A percentile compares a stretch with the other conserved stretches of the same genome.
Conservation (phyloP, 2,888 invertebrate species). For the Apodemia duryi region DNA sequence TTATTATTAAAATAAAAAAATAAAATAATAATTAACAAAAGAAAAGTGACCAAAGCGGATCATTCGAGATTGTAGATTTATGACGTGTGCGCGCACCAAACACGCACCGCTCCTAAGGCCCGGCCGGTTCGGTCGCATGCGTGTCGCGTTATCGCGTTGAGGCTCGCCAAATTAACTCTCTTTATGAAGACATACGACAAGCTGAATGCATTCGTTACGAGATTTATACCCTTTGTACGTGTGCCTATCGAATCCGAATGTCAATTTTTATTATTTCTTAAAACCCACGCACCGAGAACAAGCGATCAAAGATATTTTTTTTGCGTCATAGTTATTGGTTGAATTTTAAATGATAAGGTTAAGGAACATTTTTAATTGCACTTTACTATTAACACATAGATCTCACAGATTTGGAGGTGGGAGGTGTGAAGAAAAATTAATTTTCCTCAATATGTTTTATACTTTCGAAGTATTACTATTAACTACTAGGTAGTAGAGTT, state of each 20-base stretch:
- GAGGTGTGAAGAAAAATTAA: too few relatives aligned
- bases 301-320: neutral
- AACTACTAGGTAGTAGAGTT: too few relatives aligned
- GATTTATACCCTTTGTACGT: conserved; percentile 37
- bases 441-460: too few relatives aligned
- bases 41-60: conserved; percentile 18
- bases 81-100: conserved; percentile 48
- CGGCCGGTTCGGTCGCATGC: conserved; percentile 46
- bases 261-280: conserved; percentile 10
- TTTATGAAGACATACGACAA: conserved; percentile 63
- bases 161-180: conserved; percentile 60
- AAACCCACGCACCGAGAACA: neutral
- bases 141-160: conserved; percentile 55
- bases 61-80: conserved; percentile 43
- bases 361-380: too few relatives aligned
- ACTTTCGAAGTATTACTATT: too few relatives aligned
- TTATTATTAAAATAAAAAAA: too few relatives aligned
- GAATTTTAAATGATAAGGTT: too few relatives aligned
- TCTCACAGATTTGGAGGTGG: too few relatives aligned
- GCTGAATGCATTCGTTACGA: conserved; percentile 39
- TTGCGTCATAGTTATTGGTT: too few relatives aligned
- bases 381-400: too few relatives aligned
- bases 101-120: conserved; percentile 49
- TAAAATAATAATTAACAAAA: conserved; percentile 8
- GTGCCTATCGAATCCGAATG: conserved; percentile 21